Conservation (phyloP, 2,113 vertebrate genomes). For the Xyrauchen texanus region DNA sequence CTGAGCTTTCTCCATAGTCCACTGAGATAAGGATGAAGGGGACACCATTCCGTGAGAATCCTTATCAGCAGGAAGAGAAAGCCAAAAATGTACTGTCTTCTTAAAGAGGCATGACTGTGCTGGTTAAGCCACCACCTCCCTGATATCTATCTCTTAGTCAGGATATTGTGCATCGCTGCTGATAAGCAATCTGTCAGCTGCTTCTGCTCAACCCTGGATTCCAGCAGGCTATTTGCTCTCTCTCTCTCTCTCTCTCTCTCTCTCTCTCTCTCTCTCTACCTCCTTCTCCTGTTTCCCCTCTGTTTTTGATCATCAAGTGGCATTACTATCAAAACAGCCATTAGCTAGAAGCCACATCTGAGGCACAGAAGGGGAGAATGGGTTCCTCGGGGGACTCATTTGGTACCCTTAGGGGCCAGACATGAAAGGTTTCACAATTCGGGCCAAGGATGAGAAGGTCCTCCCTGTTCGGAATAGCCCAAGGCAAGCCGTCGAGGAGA, state of each 20-base stretch:
- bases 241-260: slow-evolving; percentile 18
- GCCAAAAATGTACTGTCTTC: slow-evolving; percentile 64
- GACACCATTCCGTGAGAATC: slow-evolving; percentile 64
- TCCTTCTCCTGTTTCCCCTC: slow-evolving; percentile 28
- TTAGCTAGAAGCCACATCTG: slow-evolving; percentile 61
- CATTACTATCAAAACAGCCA: slow-evolving; percentile 62
- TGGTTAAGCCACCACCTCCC: slow-evolving; percentile 56
- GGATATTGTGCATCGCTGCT: slow-evolving; percentile 62
- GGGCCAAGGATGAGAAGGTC: no score
- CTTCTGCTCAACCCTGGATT: slow-evolving; percentile 55
- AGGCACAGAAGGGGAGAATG: slow-evolving; percentile 36
- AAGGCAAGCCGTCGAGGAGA: no score
- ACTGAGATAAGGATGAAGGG: slow-evolving; percentile 49
- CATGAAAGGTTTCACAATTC: no score
- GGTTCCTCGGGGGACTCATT: no score
- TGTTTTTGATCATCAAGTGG: slow-evolving; percentile 64
- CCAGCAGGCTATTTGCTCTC: slow-evolving; percentile 50
- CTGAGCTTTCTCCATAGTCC: slow-evolving; percentile 50
- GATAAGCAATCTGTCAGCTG: slow-evolving; percentile 70
- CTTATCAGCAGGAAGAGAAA: slow-evolving; percentile 66
- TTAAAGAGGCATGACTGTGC: slow-evolving; percentile 66
- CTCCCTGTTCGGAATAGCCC: no score
- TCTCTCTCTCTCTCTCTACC: no score
- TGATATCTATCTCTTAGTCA: slow-evolving; percentile 65
- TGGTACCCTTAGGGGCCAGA: no score